Conservation (phyloP, 2,888 invertebrate species). For the Linnaemya vulpina region DNA sequence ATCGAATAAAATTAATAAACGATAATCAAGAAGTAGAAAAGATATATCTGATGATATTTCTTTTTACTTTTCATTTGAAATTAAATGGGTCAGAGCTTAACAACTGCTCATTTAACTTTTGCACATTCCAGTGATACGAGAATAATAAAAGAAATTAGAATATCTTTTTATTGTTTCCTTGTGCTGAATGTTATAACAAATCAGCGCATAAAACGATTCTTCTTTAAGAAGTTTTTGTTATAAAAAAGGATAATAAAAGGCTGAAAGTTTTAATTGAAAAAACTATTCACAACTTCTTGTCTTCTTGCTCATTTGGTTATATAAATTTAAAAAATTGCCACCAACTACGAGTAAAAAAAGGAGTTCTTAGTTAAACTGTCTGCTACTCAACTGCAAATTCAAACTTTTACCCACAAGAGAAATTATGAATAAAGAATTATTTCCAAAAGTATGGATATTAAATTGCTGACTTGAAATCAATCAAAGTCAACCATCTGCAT, state of each 20-base stretch:
- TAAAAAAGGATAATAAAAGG: no score
- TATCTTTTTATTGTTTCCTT: not conserved
- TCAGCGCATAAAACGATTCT: not conserved
- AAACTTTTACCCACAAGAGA: not conserved
- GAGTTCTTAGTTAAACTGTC: no score
- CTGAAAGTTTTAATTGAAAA: not conserved
- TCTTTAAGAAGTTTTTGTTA: not conserved
- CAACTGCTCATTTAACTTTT: constrained; percentile 53
- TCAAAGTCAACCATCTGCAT: constrained; percentile 25
- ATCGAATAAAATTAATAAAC: constrained; percentile 51
- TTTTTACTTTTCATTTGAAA: no score
- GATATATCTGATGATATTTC: not conserved
- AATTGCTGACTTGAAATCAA: constrained; percentile 44
- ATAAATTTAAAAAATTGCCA: no score
- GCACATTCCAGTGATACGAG: constrained; percentile 23
- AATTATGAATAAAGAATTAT: not conserved
- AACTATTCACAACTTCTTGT: no score
- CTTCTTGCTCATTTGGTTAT: no score
- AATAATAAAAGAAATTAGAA: constrained; percentile 4
- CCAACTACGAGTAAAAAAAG: no score
- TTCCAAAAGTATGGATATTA: not conserved
- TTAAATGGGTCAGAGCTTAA: constrained; percentile 55
- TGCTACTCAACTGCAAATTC: not conserved
- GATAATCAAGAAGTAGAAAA: constrained; percentile 11
- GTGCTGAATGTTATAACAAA: constrained; percentile 4